These are phyloP conservation scores for Sebastes schlegelii DNA, from an alignment of 2,113 vertebrate genomes.

Conservation along the genomic window DNA sequence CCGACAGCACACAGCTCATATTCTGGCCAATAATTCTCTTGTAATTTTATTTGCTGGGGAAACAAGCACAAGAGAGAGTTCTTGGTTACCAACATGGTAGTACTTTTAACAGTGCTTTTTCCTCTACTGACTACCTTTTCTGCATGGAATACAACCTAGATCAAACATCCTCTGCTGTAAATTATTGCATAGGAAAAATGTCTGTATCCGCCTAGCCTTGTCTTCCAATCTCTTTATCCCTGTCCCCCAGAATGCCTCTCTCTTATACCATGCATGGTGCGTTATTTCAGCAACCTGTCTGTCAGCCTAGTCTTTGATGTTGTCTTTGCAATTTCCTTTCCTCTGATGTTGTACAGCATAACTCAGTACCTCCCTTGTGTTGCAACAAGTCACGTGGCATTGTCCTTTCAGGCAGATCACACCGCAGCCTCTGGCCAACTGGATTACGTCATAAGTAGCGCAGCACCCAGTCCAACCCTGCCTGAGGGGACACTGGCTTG, in stretches of 20 bases:
- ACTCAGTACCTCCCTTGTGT: slow-evolving; percentile 2
- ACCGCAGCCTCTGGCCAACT: slow-evolving; percentile 3
- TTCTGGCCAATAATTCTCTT: not conserved
- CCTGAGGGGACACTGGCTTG: not conserved
- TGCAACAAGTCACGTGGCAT: slow-evolving; percentile 2
- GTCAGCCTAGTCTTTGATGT: not conserved
- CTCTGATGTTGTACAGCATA: not conserved
- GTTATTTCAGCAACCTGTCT: slow-evolving; percentile 1
- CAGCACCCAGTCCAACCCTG: slow-evolving; percentile 2
- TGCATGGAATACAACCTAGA: not conserved
- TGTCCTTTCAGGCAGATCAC: not conserved
- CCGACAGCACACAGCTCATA: not conserved
- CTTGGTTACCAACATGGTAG: not conserved
- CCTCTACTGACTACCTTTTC: not conserved
- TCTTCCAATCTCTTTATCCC: not conserved
- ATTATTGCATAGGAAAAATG: not conserved
- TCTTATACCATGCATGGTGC: no score
- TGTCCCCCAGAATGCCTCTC: not conserved
- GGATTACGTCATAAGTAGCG: slow-evolving; percentile 24
- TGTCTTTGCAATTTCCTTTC: not conserved
- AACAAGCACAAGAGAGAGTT: not conserved
- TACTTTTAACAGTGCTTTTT: not conserved
- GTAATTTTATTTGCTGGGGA: not conserved
- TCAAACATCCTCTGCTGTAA: not conserved
- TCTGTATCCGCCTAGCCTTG: not conserved